These are phyloP conservation scores for Notamacropus eugenii DNA, from an alignment of 2,797 vertebrate genomes.

Conservation along the genomic window DNA sequence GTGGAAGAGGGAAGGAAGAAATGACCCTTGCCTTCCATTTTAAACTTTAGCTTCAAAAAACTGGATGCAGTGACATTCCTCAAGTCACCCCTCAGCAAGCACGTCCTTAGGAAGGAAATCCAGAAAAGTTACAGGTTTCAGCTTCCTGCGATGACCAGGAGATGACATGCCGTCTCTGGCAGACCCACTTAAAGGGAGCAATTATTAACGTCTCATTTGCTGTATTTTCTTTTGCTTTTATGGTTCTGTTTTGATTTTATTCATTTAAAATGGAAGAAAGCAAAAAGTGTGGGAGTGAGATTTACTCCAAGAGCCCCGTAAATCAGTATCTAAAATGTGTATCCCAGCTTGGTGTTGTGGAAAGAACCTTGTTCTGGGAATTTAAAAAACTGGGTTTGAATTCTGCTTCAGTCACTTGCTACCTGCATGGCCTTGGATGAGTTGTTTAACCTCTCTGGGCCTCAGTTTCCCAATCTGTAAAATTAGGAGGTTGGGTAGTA, in stretches of 20 bases:
- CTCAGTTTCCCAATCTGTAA: background rate
- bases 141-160: background rate
- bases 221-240: background rate
- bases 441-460: background rate
- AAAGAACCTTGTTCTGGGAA: background rate
- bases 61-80: background rate
- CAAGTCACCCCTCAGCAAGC: background rate
- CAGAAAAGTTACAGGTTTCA: background rate
- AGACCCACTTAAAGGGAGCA: background rate
- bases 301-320: background rate
- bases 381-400: background rate
- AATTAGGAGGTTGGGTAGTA: background rate
- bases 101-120: background rate
- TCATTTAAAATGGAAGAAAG: background rate
- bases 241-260: background rate
- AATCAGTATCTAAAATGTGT: background rate
- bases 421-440: background rate
- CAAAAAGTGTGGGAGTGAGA: background rate
- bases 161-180: background rate
- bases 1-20: background rate
- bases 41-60: background rate
- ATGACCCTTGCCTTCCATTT: background rate
- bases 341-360: background rate
- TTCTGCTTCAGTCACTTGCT: background rate
- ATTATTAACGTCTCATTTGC: background rate